phyloP scores from a whole-genome alignment of 2,797 vertebrate genomes.

The Aratinga solstitialis region DNA sequence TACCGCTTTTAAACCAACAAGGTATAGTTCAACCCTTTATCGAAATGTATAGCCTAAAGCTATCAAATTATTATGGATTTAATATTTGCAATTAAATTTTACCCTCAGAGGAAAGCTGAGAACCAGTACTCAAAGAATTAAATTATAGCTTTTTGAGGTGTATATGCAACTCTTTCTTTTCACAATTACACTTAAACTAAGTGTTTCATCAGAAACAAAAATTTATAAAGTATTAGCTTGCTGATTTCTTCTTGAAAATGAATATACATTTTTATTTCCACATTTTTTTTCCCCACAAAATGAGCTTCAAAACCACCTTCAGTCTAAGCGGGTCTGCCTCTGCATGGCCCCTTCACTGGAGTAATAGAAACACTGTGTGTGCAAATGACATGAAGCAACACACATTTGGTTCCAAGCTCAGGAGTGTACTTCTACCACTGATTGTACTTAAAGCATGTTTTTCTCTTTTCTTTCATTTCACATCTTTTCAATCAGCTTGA shows the following conservation, averaged over 20 bases:
- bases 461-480: slow-evolving; percentile 8
- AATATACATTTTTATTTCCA: background rate
- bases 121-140: background rate
- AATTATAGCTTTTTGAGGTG: background rate
- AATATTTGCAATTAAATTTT: background rate
- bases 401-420: background rate
- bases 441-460: background rate
- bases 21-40: background rate
- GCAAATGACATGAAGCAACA: background rate
- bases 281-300: background rate
- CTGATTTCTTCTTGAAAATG: background rate
- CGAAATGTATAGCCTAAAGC: background rate
- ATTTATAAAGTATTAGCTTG: background rate
- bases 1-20: background rate
- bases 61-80: background rate
- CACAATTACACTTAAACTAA: background rate
- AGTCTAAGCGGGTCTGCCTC: background rate
- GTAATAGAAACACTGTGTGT: background rate
- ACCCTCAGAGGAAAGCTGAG: background rate
- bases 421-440: background rate
- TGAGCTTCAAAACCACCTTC: background rate
- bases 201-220: background rate
- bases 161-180: background rate
- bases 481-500: slow-evolving; percentile 17
- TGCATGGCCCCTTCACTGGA: background rate